Base-by-base conservation (phyloP, 2,888 invertebrate species). In the Sclerodermus sp. region DNA sequence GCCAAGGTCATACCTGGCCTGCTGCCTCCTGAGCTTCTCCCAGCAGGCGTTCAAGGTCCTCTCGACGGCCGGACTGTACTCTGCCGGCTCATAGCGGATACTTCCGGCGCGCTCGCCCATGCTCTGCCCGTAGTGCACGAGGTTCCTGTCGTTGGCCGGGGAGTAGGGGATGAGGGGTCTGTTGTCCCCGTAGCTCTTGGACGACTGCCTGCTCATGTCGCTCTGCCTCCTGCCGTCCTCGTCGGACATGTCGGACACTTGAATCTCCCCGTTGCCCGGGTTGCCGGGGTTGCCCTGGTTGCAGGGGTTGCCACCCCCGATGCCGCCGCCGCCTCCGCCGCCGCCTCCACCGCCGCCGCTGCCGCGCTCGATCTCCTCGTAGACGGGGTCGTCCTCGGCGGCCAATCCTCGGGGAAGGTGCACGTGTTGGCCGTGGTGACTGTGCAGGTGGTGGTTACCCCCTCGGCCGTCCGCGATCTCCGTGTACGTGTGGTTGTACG, bases 121-220 rank as follows among this genome's bases (percentile, higher is more conserved):
- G 14, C 55, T 47, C 45, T 63, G 66, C 16, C 63, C 63, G 47
- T 64, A 67, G 43, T 59, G 70, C 37, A 63, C 58, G 55, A 80
- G 74, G 53, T 77, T 79, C 13, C 86, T 79, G 49, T 87, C 87
- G 31, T 84, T 74, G 13, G 83, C 88, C 10, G 88, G 88, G 66
- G 88, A 88, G 76, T 88, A 88, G 0, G 89, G 88, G 58, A 91
- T 90, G 64, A 91, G 78, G n/a, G 90, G 91, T 36, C 90, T 83
- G 67, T 89, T 89, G 70, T 91, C 91, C 12, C 89, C 89, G 77
- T 90, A 90, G 65, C 89, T 89, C 62, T 89, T 85, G 31, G 89
- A 89, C 8, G 82, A 85, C 68, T 86, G 86, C 45, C 86, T 79
- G 57, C 87, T 88, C 82, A 85, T 84, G 74, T 86, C 86, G 70